Percentiles rank a stretch among this genome's conserved stretches.
phyloP scores from a whole-genome alignment of 2,888 invertebrate species.

The Apantesis nais region DNA sequence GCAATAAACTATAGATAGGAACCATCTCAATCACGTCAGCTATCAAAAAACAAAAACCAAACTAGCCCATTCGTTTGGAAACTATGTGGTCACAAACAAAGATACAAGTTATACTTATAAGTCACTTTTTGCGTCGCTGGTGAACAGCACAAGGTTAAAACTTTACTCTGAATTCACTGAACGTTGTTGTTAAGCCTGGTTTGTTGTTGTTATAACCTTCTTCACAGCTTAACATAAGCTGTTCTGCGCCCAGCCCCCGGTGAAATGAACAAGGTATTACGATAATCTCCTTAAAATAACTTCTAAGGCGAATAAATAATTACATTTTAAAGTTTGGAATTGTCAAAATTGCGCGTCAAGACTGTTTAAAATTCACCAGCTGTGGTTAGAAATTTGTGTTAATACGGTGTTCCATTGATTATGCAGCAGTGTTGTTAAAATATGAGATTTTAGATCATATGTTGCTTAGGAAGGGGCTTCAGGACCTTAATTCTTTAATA shows the following conservation, averaged over 20 bases:
- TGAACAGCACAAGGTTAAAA: not conserved
- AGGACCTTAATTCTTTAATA: too few relatives aligned
- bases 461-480: too few relatives aligned
- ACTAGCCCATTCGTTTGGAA: not conserved
- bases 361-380: slow-evolving; percentile 19
- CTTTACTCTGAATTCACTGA: not conserved
- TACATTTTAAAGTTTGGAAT: slow-evolving; percentile 36
- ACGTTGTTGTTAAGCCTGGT: not conserved
- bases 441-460: too few relatives aligned
- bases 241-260: slow-evolving; percentile 8
- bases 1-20: too few relatives aligned
- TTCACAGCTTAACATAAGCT: slow-evolving; percentile 12
- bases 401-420: slow-evolving; percentile 1
- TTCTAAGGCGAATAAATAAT: slow-evolving; percentile 39
- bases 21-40: not conserved
- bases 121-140: not conserved
- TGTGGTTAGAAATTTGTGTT: slow-evolving; percentile 4
- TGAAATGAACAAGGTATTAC: slow-evolving; percentile 28
- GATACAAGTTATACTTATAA: not conserved
- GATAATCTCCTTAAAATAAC: slow-evolving; percentile 23
- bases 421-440: not conserved
- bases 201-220: not conserved
- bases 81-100: not conserved
- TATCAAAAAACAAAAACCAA: not conserved
- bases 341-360: slow-evolving; percentile 40